These are phyloP conservation scores for Sciaenops ocellatus DNA, from an alignment of 2,797 vertebrate genomes.

Conservation along the genomic window DNA sequence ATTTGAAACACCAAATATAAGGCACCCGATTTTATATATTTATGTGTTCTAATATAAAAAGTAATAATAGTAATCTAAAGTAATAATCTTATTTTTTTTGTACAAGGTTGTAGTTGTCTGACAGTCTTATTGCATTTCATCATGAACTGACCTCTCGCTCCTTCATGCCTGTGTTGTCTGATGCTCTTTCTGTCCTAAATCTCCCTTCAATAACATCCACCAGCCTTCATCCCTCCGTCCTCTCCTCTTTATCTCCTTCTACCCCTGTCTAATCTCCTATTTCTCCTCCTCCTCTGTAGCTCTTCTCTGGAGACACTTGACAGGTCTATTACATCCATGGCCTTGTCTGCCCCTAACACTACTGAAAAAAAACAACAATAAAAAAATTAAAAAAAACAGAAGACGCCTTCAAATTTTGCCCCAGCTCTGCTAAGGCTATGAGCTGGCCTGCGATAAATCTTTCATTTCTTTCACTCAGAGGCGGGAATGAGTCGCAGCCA, in stretches of 20 bases:
- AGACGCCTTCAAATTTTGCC: slow-evolving; percentile 25
- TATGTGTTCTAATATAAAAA: not conserved
- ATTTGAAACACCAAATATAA: no score
- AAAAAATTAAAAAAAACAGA: not conserved
- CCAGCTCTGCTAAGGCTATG: not conserved
- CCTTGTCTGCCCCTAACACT: slow-evolving; percentile 36
- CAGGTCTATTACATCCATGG: slow-evolving; percentile 69
- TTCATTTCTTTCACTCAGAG: slow-evolving; percentile 52
- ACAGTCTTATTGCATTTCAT: not conserved
- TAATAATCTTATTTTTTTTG: not conserved
- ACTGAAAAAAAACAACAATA: not conserved
- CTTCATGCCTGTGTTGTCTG: not conserved
- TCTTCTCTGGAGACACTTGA: slow-evolving; percentile 56
- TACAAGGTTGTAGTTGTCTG: not conserved
- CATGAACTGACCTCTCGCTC: slow-evolving; percentile 1
- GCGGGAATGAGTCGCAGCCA: slow-evolving; percentile 37
- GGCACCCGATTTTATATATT: no score
- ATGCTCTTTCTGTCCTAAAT: slow-evolving; percentile 28
- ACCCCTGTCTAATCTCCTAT: slow-evolving; percentile 38
- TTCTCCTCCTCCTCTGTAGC: slow-evolving; percentile 35
- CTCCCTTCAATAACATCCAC: slow-evolving; percentile 19
- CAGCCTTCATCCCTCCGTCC: not conserved
- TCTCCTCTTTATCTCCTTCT: slow-evolving; percentile 43
- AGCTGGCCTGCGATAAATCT: slow-evolving; percentile 57
- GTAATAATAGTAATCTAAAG: not conserved